Base-by-base conservation (phyloP, 1,140 invertebrate genomes). In the Rhyzopertha dominica region DNA sequence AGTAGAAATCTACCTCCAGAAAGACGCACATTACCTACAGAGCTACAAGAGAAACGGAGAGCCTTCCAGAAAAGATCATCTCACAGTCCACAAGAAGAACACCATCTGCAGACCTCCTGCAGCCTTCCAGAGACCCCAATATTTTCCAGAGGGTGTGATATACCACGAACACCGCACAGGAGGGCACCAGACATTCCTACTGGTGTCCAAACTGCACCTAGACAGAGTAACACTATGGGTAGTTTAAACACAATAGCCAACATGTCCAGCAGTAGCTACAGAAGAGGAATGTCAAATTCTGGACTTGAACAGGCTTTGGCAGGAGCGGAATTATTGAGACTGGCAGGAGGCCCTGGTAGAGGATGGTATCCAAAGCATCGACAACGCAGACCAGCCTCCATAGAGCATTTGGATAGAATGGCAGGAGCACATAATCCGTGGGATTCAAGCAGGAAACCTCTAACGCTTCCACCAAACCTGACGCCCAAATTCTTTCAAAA, bases 401-500 rank as follows among this genome's bases (percentile, higher is more conserved):
- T 85, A 35, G 85, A 88, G 63, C 85, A 88, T 61, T 74, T 90
- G 36, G 85, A 90, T 61, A 74, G 84, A 50, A 67, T 87, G 56
- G 69, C 75, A 62, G 73, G 73, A 55, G 53, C 63, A 8, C 70
- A 71, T 26, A 59, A 69, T 36, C 61, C 67, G 52, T 74, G 56
- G 69, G 71, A 60, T 58, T 66, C 47, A 65, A 80, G 64, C 31
- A 69, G 74, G 37, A 90, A 90, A 61, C 86, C 86, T 1, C 68
- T 87, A 22, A 90, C 87, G 12, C 70, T 90, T 47, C 87, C 87
- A 17, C 87, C 87, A 31, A 88, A 88, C 72, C 72, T 90, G 54
- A 87, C 85, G 43, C 80, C 81, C 52, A 88, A 87, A 68, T 89
- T 88, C 73, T 85, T 88, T 73, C 83, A 87, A 61, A 85, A 86